Conservation (phyloP, 1,140 invertebrate species). For the Mamestra configurata region DNA sequence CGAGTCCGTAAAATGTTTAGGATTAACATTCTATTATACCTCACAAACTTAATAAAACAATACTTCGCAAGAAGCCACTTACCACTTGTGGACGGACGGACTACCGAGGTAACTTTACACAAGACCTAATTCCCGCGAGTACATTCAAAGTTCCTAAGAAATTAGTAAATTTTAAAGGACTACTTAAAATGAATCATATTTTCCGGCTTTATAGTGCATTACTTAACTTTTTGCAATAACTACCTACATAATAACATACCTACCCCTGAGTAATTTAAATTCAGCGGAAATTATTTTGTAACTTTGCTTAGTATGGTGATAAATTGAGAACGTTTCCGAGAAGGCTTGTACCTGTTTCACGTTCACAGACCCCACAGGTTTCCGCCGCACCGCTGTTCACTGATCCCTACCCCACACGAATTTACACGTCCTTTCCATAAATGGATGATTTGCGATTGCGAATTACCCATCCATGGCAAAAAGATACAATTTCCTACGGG, state of each 20-base stretch:
- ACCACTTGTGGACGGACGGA: not conserved
- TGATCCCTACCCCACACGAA: slow-evolving; percentile 23
- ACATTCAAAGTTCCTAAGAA: not conserved
- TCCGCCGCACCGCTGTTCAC: not conserved
- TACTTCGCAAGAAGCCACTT: not conserved
- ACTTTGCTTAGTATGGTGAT: slow-evolving; percentile 18
- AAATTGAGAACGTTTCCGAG: slow-evolving; percentile 26
- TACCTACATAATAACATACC: not conserved
- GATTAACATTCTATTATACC: not conserved
- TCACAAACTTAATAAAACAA: slow-evolving; percentile 8
- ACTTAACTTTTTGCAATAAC: slow-evolving; percentile 22
- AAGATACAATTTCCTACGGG: slow-evolving; percentile 2
- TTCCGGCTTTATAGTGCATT: slow-evolving; percentile 13
- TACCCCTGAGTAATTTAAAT: slow-evolving; percentile 21
- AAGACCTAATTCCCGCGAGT: not conserved
- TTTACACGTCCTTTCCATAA: slow-evolving; percentile 20
- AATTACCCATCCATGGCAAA: slow-evolving; percentile 26
- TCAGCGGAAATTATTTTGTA: not conserved
- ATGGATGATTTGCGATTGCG: slow-evolving; percentile 17
- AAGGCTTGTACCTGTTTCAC: slow-evolving; percentile 16
- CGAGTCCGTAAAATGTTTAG: slow-evolving; percentile 18
- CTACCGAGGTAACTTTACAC: too few relatives aligned
- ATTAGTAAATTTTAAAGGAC: not conserved
- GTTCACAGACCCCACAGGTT: slow-evolving; percentile 26
- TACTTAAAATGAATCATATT: not conserved